Evolutionary conservation across 2,113 vertebrate genomes (phyloP).

Genomic region (Siniperca chuatsi): DNA sequence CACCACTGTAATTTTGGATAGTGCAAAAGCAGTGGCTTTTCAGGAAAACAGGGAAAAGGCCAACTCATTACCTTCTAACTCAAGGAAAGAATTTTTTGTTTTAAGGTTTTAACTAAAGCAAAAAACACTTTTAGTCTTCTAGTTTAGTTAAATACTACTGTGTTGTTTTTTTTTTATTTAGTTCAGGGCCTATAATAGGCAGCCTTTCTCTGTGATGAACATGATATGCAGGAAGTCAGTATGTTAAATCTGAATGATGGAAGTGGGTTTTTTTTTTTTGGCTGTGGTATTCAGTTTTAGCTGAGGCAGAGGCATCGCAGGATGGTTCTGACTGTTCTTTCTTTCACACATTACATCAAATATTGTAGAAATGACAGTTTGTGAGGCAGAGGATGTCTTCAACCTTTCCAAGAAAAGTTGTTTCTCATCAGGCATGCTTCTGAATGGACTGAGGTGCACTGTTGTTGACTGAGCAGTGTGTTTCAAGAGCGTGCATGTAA

Average conservation of each 20-base stretch:
- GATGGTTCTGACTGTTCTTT: conserved; percentile 14
- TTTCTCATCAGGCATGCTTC: neutral
- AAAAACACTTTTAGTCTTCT: neutral
- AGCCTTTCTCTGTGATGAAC: conserved; percentile 12
- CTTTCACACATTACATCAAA: conserved; percentile 9
- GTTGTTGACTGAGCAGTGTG: conserved; percentile 3
- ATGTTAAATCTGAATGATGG: conserved; percentile 47
- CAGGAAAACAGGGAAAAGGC: conserved; percentile 39
- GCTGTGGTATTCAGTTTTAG: conserved; percentile 50
- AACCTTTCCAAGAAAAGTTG: neutral
- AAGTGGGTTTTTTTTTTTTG: neutral
- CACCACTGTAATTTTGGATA: conserved; percentile 66
- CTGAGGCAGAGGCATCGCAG: neutral
- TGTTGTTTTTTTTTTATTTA: neutral
- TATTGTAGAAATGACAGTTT: conserved; percentile 9
- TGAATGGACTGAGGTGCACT: conserved; percentile 5
- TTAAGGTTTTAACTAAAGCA: conserved; percentile 31
- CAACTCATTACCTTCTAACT: conserved; percentile 42
- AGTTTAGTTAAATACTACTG: neutral
- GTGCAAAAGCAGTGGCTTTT: conserved; percentile 45
- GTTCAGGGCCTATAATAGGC: neutral
- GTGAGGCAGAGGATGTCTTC: neutral
- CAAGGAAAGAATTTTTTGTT: conserved; percentile 41
- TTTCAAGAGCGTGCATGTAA: conserved; percentile 2
- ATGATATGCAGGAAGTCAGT: conserved; percentile 59